Base-by-base conservation (phyloP, 2,797 vertebrate species). In the Halcyon badia region DNA sequence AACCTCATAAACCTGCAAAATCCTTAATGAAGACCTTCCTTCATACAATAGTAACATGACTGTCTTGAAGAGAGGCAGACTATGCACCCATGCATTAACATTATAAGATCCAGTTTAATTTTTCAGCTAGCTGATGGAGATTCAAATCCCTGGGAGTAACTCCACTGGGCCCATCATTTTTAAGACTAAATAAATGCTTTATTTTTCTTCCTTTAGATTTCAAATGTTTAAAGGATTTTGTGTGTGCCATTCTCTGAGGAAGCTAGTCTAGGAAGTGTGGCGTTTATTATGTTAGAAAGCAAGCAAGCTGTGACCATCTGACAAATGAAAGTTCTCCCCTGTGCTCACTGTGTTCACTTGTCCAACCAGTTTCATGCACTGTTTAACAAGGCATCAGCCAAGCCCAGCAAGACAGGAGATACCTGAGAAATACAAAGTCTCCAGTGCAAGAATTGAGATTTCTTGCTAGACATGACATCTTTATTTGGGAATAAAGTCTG, bases 151-250 rank as follows among this genome's bases (percentile, higher is more conserved):
- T 44, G n/a, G 35, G 52, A 80, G 19, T 39, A 79, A 46, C 31
- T 65, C 37, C n/a, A 28, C 17, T 18, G 25, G 33, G 3, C 9
- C 10, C 7, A 62, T 82, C 18, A 70, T 37, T 89, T 94, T 61
- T 78, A 10, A 75, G 21, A 96, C 68, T 69, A 95, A 94, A 84
- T 69, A 95, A 94, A 84, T 39, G 83, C 12, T 22, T 91, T 96
- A 70, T 76, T 64, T 91, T 96, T 46, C 66, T 60, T 87, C 31
- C 51, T 73, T 94, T 81, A 77, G 69, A 51, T 64, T 96, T 84
- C 30, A 5, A 2, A 22, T 58, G 14, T 68, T 91, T 77, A 68
- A 71, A 94, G 73, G 77, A n/a, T 79, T 96, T 93, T 73, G 49
- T 86, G 73, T 48, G 35, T 52, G 25, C 37, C 61, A 18, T 39